Conservation (phyloP, 2,888 invertebrate genomes). For the Drosophila fungiperda region DNA sequence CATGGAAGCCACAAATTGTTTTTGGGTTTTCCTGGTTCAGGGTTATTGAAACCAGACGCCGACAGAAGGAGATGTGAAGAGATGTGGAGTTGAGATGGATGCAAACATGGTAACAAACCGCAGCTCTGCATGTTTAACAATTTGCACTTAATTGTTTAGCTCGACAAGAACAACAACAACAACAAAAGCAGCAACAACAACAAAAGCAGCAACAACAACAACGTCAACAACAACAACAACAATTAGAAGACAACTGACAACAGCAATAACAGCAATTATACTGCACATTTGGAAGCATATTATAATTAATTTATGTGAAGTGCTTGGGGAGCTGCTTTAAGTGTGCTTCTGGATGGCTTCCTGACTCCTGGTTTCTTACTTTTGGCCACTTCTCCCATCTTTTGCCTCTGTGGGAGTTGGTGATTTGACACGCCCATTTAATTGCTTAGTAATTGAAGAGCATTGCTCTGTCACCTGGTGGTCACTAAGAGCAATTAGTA, state of each 20-base stretch:
- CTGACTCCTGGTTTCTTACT: slow-evolving; percentile 7
- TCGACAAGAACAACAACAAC: slow-evolving; percentile 42
- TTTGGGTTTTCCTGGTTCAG: slow-evolving; percentile 8
- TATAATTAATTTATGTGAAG: slow-evolving; percentile 77
- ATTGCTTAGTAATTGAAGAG: slow-evolving; percentile 43
- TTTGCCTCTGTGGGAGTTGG: slow-evolving; percentile 6
- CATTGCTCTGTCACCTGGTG: slow-evolving; percentile 29
- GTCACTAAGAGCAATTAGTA: slow-evolving; percentile 36
- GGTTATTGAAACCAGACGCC: slow-evolving; percentile 4
- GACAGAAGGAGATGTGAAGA: background rate
- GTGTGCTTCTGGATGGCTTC: slow-evolving; percentile 27
- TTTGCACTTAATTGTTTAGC: slow-evolving; percentile 64
- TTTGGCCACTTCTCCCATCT: slow-evolving; percentile 6
- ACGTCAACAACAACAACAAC: slow-evolving; percentile 43
- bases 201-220: slow-evolving; percentile 26
- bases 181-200: slow-evolving; percentile 24
- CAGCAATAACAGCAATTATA: slow-evolving; percentile 47
- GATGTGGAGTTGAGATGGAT: background rate
- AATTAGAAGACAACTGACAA: slow-evolving; percentile 12
- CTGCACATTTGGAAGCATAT: slow-evolving; percentile 54
- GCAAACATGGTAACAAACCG: slow-evolving; percentile 35
- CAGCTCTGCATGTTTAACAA: slow-evolving; percentile 61
- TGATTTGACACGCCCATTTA: slow-evolving; percentile 42
- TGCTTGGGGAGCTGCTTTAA: slow-evolving; percentile 31
- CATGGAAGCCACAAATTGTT: slow-evolving; percentile 46